phyloP scores from a whole-genome alignment of 35 echinoderm and acorn worm species.

The Apostichopus parvimensis region DNA sequence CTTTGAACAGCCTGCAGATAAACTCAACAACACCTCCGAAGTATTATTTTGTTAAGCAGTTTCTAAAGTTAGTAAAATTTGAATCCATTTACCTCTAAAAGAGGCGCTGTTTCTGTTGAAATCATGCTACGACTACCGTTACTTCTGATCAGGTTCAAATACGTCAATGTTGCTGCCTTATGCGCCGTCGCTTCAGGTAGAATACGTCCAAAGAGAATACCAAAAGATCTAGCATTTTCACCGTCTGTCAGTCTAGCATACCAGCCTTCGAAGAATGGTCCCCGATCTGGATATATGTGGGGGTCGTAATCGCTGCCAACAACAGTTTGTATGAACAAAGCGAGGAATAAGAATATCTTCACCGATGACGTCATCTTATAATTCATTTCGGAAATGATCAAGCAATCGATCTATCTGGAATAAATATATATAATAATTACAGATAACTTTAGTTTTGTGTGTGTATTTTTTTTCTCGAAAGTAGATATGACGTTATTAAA shows the following conservation, averaged over 20 bases:
- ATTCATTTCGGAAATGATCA: too few relatives aligned
- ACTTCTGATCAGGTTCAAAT: conserved; percentile 65
- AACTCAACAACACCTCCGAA: too few relatives aligned
- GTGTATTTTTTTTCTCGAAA: too few relatives aligned
- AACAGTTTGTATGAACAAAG: not conserved
- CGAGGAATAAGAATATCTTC: not conserved
- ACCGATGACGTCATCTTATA: not conserved
- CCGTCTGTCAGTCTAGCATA: conserved; percentile 75
- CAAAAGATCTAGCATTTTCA: conserved; percentile 57
- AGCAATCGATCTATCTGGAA: too few relatives aligned
- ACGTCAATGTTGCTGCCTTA: conserved; percentile 7
- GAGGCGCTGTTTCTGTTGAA: conserved; percentile 61
- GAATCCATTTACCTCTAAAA: not conserved
- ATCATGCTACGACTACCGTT: conserved; percentile 46
- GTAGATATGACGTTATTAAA: too few relatives aligned
- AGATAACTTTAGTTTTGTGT: too few relatives aligned
- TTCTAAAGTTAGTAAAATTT: too few relatives aligned
- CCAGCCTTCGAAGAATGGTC: conserved; percentile 92
- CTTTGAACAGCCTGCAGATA: too few relatives aligned
- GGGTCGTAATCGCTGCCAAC: conserved; percentile 71
- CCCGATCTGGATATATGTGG: conserved; percentile 68
- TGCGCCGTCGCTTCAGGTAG: not conserved
- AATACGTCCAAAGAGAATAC: conserved; percentile 81
- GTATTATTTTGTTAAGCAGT: too few relatives aligned
- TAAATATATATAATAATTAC: too few relatives aligned